Evolutionary conservation across 2,888 invertebrate species (phyloP), one percentile per base, ranked within the genome.

Genomic region (Hyposoter didymator): DNA sequence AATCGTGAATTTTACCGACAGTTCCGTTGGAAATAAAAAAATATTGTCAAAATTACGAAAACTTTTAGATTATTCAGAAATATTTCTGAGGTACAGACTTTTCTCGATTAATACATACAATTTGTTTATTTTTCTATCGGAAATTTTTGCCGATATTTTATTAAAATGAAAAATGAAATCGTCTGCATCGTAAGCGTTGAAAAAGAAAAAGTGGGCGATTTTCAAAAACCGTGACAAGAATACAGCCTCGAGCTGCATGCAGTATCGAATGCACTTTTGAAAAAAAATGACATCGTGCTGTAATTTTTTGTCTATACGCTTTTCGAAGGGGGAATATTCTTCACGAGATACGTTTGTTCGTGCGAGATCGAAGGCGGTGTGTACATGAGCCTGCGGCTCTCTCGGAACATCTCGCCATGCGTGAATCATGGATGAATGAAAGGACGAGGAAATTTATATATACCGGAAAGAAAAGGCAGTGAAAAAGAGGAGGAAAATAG

Each of bases 401-500:
- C 28, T 59, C 59, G 59, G 28, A 28, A 59, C 59, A 59, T 59
- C 59, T 59, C 59, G 28, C 59, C 59, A 59, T 14, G 28, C 59
- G 59, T 59, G 59, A 59, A 59, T 59, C 59, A 59, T 59, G 14
- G 59, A 59, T 59, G 59, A 59, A 59, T 59, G 59, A 59, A 59
- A 59, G 59, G 59, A 59, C 28, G 59, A 59, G 59, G 14, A 59
- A 59, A 59, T 59, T 59, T 59, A 59, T 59, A 59, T 59, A 59
- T 59, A 59, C 59, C 59, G 59, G 59, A 59, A 59, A 59, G 59
- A 59, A 59, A 59, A 59, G 59, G 59, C 59, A 59, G 59, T 59
- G 59, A 28, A 28, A 59, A 28, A 59, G 59, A 28, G 59, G 28
- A 28, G 28, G 1, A 28, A 59, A 52, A n/a, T 14, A 59, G 28